Evolutionary conservation across 2,797 vertebrate species (phyloP).

Genomic region (Pipistrellus pipistrellus): DNA sequence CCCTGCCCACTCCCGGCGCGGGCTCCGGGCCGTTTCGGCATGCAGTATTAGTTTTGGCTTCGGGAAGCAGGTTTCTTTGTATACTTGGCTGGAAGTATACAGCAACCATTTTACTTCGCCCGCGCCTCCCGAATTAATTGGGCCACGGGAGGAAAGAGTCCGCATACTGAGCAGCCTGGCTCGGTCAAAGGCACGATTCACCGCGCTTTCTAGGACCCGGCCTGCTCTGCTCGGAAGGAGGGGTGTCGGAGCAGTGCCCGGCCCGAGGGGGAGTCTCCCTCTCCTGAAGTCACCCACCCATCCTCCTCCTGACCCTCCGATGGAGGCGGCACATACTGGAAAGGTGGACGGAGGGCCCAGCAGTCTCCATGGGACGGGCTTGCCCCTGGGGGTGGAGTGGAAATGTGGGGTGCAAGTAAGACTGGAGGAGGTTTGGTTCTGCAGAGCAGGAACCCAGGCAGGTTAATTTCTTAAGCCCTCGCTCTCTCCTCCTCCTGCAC

Average conservation of each 20-base stretch:
- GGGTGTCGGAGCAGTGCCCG: neutral
- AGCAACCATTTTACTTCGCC: constrained; percentile 63
- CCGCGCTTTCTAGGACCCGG: neutral
- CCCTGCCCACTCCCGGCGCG: neutral
- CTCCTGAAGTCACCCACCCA: neutral
- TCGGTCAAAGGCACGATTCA: neutral
- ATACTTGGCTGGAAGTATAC: constrained; percentile 63
- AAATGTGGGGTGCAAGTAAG: neutral
- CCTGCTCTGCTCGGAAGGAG: neutral
- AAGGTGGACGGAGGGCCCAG: neutral
- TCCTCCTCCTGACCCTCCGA: neutral
- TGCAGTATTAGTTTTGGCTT: constrained; percentile 62
- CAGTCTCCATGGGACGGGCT: neutral
- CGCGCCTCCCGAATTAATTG: constrained; percentile 51
- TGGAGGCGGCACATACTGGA: neutral
- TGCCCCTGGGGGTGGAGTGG: neutral
- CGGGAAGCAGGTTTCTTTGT: constrained; percentile 69
- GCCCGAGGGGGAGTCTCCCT: neutral
- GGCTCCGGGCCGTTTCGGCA: neutral
- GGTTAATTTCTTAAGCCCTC: neutral
- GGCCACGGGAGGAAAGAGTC: neutral
- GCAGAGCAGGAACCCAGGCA: neutral
- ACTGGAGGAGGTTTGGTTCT: neutral
- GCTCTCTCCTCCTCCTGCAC: neutral
- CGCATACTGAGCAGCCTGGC: neutral